A percentile compares a stretch with the other conserved stretches of the same genome.
Evolutionary conservation across 2,797 vertebrate genomes (phyloP).

Genomic region (Gobionotothen gibberifrons): DNA sequence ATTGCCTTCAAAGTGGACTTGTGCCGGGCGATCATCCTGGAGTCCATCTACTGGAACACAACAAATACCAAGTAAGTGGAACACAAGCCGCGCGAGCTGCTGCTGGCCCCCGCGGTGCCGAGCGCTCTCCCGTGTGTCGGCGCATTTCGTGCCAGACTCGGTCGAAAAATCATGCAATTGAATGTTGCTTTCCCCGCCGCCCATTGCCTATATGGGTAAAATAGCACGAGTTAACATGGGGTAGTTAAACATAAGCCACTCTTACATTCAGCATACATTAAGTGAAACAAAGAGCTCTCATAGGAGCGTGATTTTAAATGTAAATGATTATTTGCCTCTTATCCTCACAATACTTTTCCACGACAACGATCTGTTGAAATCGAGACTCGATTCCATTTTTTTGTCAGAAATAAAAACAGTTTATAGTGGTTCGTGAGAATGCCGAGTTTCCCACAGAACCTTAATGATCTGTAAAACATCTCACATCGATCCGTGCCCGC

Average conservation of each 20-base stretch:
- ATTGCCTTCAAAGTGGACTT: conserved; percentile 93
- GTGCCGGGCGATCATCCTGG: conserved; percentile 93
- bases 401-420: not conserved
- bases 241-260: not conserved
- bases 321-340: not conserved
- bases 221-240: not conserved
- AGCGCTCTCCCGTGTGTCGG: conserved; percentile 16
- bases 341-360: not conserved
- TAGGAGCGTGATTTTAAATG: not conserved
- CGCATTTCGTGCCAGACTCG: conserved; percentile 11
- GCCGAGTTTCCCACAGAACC: not conserved
- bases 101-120: not conserved
- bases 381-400: not conserved
- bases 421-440: not conserved
- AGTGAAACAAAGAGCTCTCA: conserved; percentile 28
- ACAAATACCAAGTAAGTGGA: conserved; percentile 96
- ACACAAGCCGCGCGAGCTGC: conserved; percentile 21
- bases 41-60: conserved; percentile 99
- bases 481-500: not conserved
- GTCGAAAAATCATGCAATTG: conserved; percentile 21
- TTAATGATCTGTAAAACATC: not conserved
- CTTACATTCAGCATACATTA: not conserved
- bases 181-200: not conserved
- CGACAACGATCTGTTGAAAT: not conserved
- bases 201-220: not conserved